phyloP scores from a whole-genome alignment of 2,797 vertebrate genomes.

The Scolopax bukidnonensis region DNA sequence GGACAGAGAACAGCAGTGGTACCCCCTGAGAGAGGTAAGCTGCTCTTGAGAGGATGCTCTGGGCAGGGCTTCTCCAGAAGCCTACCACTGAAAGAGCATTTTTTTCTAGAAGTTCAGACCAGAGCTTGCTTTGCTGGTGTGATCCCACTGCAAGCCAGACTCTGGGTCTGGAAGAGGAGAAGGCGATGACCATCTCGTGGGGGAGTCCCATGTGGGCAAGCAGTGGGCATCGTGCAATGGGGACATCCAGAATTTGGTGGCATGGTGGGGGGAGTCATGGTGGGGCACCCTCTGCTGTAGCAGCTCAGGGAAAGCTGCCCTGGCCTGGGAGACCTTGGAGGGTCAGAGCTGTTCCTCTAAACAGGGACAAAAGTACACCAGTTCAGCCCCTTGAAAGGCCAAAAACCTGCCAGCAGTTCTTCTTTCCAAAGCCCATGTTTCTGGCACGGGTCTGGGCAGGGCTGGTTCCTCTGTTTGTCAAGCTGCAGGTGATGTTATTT shows the following conservation, averaged over 20 bases:
- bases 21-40: neutral
- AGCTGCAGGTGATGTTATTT: neutral
- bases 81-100: neutral
- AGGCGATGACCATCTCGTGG: accelerated
- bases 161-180: neutral
- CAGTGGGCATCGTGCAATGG: accelerated
- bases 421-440: neutral
- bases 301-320: neutral
- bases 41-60: neutral
- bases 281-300: neutral
- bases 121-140: neutral
- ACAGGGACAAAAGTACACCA: neutral
- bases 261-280: too few relatives aligned
- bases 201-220: too few relatives aligned
- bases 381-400: neutral
- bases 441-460: accelerated
- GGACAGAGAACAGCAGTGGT: neutral
- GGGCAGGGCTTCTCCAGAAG: neutral
- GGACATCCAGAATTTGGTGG: accelerated
- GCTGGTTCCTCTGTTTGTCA: neutral
- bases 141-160: neutral
- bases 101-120: neutral
- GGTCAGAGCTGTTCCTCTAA: neutral
- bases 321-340: neutral
- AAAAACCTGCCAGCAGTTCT: neutral